Percentiles rank a stretch among this genome's conserved stretches.
Conservation (phyloP, 2,113 vertebrate genomes). For the Cryptotis parvus region DNA sequence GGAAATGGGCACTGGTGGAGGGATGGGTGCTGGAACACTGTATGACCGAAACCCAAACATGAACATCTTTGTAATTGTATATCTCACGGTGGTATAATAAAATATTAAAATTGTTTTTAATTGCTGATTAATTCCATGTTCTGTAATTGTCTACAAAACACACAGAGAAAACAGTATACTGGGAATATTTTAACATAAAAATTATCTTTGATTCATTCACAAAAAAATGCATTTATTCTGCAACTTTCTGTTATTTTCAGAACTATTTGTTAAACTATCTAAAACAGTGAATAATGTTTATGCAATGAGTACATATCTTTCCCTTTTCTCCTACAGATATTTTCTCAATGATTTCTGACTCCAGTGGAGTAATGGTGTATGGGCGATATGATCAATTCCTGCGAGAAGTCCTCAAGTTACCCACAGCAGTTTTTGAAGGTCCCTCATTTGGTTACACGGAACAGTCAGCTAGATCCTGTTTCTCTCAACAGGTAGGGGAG, state of each 20-base stretch:
- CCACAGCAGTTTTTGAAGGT: constrained; percentile 97
- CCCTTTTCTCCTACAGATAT: constrained; percentile 90
- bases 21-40: too few relatives aligned
- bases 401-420: constrained; percentile 96
- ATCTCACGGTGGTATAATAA: too few relatives aligned
- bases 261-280: neutral
- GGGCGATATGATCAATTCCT: constrained; percentile 97
- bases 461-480: constrained; percentile 95
- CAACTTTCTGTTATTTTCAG: neutral
- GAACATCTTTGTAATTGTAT: too few relatives aligned
- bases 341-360: constrained; percentile 98
- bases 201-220: constrained; percentile 56
- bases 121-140: constrained; percentile 27
- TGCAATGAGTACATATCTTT: constrained; percentile 21
- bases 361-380: constrained; percentile 94
- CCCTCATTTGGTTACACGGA: constrained; percentile 98
- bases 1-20: too few relatives aligned
- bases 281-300: neutral
- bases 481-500: constrained; percentile 93
- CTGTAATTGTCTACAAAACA: constrained; percentile 47
- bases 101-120: too few relatives aligned
- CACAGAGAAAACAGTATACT: neutral
- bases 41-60: too few relatives aligned
- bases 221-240: constrained; percentile 2
- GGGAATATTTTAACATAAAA: constrained; percentile 63